Percentiles rank a stretch among this genome's conserved stretches.
These are phyloP conservation scores for Chaenodraco wilsoni DNA, from an alignment of 2,797 vertebrate species.

Conservation along the genomic window DNA sequence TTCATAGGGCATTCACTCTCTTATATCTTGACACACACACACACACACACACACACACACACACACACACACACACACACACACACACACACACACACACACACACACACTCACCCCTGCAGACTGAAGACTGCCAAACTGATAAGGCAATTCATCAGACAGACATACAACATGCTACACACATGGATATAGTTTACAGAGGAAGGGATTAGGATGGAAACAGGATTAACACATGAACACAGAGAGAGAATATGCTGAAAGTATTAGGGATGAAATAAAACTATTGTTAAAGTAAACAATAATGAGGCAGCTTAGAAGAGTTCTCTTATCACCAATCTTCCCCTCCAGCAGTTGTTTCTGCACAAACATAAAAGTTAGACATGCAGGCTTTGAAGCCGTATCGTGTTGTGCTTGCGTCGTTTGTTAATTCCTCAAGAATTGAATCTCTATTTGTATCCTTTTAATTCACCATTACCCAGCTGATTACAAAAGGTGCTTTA, in stretches of 20 bases:
- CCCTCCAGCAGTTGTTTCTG: conserved; percentile 29
- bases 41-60: neutral
- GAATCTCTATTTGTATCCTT: conserved; percentile 28
- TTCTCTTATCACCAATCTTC: neutral
- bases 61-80: neutral
- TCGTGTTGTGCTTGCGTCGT: conserved; percentile 23
- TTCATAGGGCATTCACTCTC: conserved; percentile 17
- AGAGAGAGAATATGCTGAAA: neutral
- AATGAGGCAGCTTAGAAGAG: conserved; percentile 9
- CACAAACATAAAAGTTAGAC: conserved; percentile 24
- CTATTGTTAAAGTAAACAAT: conserved; percentile 29
- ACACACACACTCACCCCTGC: conserved; percentile 13
- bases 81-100: too few species aligned
- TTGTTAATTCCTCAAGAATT: conserved; percentile 20
- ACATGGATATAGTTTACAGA: conserved; percentile 12
- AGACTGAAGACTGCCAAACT: conserved; percentile 43
- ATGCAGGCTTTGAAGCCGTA: conserved; percentile 6
- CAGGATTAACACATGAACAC: conserved; percentile 21
- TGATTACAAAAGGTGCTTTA: conserved; percentile 32
- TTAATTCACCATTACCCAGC: conserved; percentile 28
- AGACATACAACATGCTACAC: conserved; percentile 11
- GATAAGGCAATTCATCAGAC: conserved; percentile 54
- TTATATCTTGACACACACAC: conserved; percentile 22
- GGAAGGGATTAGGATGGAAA: conserved; percentile 23
- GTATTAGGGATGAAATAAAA: conserved; percentile 24